Evolutionary conservation across 2,113 vertebrate genomes (phyloP).

Genomic region (Petaurus breviceps): DNA sequence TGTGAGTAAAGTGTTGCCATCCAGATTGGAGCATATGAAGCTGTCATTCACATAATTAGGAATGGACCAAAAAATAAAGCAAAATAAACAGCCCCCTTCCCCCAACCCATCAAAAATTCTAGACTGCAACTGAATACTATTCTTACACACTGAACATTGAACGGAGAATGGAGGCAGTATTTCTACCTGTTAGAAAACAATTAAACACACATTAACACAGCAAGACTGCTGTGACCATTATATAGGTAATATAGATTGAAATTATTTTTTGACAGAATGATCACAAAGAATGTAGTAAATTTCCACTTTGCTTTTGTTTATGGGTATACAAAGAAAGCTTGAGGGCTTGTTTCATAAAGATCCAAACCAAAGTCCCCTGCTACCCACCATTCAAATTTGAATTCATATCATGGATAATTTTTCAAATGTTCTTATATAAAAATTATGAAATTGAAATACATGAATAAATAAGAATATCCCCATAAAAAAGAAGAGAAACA

Average conservation of each 20-base stretch:
- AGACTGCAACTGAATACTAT: background rate
- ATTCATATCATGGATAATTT: background rate
- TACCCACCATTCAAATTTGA: background rate
- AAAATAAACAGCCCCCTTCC: background rate
- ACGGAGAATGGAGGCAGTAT: background rate
- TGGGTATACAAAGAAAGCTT: background rate
- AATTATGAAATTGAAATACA: background rate
- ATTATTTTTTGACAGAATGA: background rate
- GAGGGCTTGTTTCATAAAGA: background rate
- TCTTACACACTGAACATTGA: background rate
- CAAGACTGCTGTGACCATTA: background rate
- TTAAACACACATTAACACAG: background rate
- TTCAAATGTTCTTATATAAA: background rate
- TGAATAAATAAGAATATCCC: background rate
- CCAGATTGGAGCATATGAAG: background rate
- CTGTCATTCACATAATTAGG: background rate
- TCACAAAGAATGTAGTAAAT: background rate
- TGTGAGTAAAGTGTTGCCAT: background rate
- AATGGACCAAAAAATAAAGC: background rate
- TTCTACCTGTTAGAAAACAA: background rate
- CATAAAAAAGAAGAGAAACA: background rate
- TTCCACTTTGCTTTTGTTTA: background rate
- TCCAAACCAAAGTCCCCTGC: background rate
- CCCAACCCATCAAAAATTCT: background rate
- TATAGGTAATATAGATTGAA: background rate